Evolutionary conservation across 2,888 invertebrate species (phyloP), one percentile per base, ranked within the genome.

Genomic region (Girardia tigrina): DNA sequence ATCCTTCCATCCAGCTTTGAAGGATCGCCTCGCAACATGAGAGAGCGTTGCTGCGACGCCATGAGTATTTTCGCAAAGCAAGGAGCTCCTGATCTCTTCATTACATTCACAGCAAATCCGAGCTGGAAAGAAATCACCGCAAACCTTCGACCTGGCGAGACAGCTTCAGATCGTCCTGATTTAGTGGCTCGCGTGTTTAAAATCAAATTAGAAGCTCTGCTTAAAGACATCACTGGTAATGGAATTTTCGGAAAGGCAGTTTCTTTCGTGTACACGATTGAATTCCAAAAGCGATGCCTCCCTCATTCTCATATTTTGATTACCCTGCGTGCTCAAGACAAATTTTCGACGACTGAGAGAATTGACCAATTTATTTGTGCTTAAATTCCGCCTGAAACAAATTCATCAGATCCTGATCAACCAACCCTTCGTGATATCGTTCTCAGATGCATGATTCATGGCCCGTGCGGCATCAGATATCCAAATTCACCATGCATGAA

Each of bases 21-120:
- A 23, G 82, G 83, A 8, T 78, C 81, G 28, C 82, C 83, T 1
- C 78, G 83, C 26, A 79, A 80, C 77, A 83, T 84, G 81, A 77
- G 80, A 29, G 81, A 84, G 79, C 79, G 80, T 29, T 83, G 81
- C 78, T 82, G 85, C 77, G 84, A 85, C 80, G 82, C 83, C 0
- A 85, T 86, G 84, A 79, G 83, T 14, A 81, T 84, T 71, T 84
- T 85, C 1, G 29, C 80, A 42, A 81, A 82, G 77, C 82, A 78
- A 80, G 85, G 85, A 1, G 81, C 81, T 76, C 84, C 85, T 23
- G 81, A 83, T 78, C 78, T 84, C 16, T 86, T 85, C 78, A 81
- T 78, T n/a, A 78, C 78, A 1, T 77, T 79, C 36, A 79, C 79
- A 8, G 75, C 75, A 28, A 78, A 79, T 74, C 78, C 79, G 0